Evolutionary conservation across 2,888 invertebrate genomes (phyloP).

Genomic region (Cactoblastis cactorum): DNA sequence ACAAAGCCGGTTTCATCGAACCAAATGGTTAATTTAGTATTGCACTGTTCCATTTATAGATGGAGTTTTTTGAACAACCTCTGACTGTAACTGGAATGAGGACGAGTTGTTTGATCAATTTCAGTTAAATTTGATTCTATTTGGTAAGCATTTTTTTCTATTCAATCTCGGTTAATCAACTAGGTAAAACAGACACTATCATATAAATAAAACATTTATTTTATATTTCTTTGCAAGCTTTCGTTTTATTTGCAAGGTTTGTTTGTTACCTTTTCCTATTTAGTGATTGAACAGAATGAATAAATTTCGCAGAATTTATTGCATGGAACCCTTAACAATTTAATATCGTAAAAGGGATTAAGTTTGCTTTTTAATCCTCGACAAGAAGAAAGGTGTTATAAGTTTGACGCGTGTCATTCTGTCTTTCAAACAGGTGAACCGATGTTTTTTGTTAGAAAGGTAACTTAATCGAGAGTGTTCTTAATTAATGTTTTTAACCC

Average conservation of each 20-base stretch:
- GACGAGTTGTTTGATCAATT: conserved; percentile 35
- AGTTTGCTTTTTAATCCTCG: no score
- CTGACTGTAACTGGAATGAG: conserved; percentile 28
- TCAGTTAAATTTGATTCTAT: conserved; percentile 31
- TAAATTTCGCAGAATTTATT: no score
- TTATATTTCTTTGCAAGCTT: neutral
- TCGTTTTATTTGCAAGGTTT: neutral
- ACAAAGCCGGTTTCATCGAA: conserved; percentile 8
- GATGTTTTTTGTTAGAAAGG: no score
- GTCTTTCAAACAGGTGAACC: no score
- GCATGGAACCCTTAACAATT: no score
- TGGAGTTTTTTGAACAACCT: conserved; percentile 29
- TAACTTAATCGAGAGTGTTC: no score
- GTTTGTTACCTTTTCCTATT: no score
- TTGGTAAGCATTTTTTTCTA: conserved; percentile 32
- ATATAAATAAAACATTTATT: neutral
- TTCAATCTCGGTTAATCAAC: conserved; percentile 29
- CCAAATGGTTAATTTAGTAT: conserved; percentile 27
- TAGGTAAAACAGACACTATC: conserved; percentile 1
- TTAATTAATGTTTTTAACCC: no score
- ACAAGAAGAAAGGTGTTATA: no score
- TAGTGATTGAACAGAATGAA: no score
- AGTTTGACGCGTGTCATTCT: no score
- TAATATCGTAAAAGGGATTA: no score
- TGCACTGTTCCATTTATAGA: conserved; percentile 28